Percentiles rank a stretch among this genome's conserved stretches.
Conservation (phyloP, 2,797 vertebrate genomes). For the Thamnophis elegans region DNA sequence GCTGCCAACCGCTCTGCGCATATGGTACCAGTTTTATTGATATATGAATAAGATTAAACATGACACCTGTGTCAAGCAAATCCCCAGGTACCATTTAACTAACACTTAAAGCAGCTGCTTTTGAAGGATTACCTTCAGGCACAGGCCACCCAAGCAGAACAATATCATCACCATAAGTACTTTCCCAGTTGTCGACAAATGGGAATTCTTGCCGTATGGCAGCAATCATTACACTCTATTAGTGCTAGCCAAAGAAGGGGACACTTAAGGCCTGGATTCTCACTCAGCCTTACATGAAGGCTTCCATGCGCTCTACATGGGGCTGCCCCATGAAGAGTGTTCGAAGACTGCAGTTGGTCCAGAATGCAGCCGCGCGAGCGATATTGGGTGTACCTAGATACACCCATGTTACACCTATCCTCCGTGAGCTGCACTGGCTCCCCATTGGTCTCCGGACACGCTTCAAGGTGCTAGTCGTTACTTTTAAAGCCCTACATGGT, state of each 20-base stretch:
- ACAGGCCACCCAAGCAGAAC: slow-evolving; percentile 82
- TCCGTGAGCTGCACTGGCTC: too few relatives aligned
- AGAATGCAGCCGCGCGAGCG: too few relatives aligned
- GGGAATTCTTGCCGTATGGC: slow-evolving; percentile 61
- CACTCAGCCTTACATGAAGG: neutral
- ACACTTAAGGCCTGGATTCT: neutral
- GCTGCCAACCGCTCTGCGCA: slow-evolving; percentile 66
- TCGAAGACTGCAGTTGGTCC: too few relatives aligned
- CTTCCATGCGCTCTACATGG: too few relatives aligned
- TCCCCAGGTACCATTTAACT: slow-evolving; percentile 73
- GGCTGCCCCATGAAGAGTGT: too few relatives aligned
- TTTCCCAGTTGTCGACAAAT: slow-evolving; percentile 64
- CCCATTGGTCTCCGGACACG: too few relatives aligned
- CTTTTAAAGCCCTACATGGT: too few relatives aligned
- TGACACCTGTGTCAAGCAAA: slow-evolving; percentile 80
- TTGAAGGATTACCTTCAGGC: slow-evolving; percentile 78
- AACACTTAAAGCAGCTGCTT: slow-evolving; percentile 78
- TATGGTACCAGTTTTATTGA: slow-evolving; percentile 76
- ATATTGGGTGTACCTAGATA: too few relatives aligned
- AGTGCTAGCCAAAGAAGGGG: slow-evolving; percentile 56
- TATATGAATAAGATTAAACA: slow-evolving; percentile 81
- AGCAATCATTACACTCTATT: slow-evolving; percentile 56
- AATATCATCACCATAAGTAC: slow-evolving; percentile 74
- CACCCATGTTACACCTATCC: too few relatives aligned
- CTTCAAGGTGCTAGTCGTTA: too few relatives aligned